Evolutionary conservation across 64 coral and sea anemone species (phyloP), one percentile per base, ranked within the genome.

Genomic region (Trachythela sp.): DNA sequence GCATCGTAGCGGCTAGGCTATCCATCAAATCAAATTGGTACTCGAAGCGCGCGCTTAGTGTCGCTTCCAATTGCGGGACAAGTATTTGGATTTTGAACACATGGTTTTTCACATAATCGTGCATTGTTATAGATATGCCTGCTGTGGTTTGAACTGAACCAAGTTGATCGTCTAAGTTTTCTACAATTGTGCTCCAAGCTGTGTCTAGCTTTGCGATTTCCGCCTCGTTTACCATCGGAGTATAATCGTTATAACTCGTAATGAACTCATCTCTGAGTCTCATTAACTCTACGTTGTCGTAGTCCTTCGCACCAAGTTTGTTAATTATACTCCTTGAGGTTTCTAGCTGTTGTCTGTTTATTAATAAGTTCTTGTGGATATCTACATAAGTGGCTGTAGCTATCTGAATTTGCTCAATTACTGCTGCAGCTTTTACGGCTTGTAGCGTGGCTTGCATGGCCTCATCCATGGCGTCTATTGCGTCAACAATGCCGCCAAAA

Each of bases 1-100:
- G 87, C 0, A 88, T 24, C 13, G 87, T 43, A 43, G 38, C 87
- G 11, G 87, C 34, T 38, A 88, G 70, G 70, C 87, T 88, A 68
- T 88, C 87, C 87, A 88, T 88, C 87, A 88, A 48, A 39, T 88
- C 87, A 71, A 88, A 88, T 88, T 88, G 87, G 29, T 72, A 88
- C 10, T 88, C 87, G 70, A 48, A 88, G 0, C 87, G 56, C 68
- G 70, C 48, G 39, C 87, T 88, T 15, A 88, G 87, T 26, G 87
- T 88, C 75, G 70, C 59, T 5, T 36, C 56, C 70, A 88, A 68
- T 76, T 88, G 87, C 26, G 87, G 58, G 40, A 88, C 87, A 76
- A 48, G 59, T 39, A 88, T 41, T 88, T 88, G 70, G 56, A 88
- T 0, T 88, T 88, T 88, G 29, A 88, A 88, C 68, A 88, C 38